phyloP scores from a whole-genome alignment of 2,797 vertebrate species.

The Hemibagrus guttatus region DNA sequence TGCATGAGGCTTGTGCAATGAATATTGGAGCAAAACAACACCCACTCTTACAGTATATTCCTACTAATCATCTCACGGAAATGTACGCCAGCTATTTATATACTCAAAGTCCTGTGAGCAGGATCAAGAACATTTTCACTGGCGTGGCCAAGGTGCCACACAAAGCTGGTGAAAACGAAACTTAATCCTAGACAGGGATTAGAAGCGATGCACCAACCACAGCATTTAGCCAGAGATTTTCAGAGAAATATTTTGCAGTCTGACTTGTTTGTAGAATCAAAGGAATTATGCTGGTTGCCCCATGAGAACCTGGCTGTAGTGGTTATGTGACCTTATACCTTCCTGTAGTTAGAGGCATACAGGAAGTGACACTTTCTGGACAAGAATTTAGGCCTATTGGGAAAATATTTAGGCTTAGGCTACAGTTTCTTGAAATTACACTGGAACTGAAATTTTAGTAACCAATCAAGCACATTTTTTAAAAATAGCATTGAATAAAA shows the following conservation, averaged over 20 bases:
- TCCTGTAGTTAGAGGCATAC: neutral
- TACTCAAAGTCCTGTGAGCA: neutral
- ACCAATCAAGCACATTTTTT: neutral
- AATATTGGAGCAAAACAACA: conserved; percentile 26
- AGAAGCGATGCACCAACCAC: neutral
- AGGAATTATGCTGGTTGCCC: neutral
- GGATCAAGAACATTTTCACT: neutral
- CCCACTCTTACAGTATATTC: conserved; percentile 25
- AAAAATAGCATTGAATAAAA: neutral
- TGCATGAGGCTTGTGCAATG: conserved; percentile 34
- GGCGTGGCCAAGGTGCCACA: neutral
- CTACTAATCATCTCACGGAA: conserved; percentile 18
- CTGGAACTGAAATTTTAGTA: neutral
- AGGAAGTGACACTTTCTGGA: neutral
- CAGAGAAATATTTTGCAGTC: neutral
- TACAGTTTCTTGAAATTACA: neutral
- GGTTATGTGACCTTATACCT: neutral
- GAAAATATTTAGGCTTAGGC: neutral
- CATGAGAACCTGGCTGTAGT: neutral
- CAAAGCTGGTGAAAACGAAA: neutral
- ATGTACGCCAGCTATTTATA: conserved; percentile 2
- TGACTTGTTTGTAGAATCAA: neutral
- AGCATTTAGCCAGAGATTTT: neutral
- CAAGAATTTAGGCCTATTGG: neutral
- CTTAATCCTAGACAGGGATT: conserved; percentile 9